Conservation (phyloP, 2,113 vertebrate genomes). For the Sylvia atricapilla region DNA sequence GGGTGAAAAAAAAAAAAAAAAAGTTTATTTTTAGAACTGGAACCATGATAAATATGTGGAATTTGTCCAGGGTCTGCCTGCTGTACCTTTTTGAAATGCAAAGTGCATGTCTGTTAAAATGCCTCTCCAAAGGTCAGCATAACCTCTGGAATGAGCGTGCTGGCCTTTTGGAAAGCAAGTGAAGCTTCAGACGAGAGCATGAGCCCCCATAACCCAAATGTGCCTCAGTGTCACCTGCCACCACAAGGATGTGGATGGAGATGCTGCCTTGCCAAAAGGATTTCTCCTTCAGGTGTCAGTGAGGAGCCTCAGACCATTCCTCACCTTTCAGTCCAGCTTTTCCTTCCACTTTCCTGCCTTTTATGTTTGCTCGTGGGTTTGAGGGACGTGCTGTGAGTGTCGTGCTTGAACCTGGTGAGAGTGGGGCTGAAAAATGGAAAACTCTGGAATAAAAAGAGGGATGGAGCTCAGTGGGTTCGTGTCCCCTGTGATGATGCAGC, state of each 20-base stretch:
- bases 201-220: neutral
- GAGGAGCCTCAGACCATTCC: neutral
- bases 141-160: neutral
- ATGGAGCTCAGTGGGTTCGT: neutral
- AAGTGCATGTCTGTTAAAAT: constrained; percentile 5
- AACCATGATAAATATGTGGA: constrained; percentile 30
- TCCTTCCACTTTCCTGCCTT: neutral
- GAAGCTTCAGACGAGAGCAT: neutral
- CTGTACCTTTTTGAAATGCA: constrained; percentile 33
- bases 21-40: constrained; percentile 23
- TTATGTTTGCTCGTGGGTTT: fast-evolving
- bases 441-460: neutral
- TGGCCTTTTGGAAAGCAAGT: neutral
- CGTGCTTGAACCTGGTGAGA: neutral
- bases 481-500: neutral
- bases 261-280: neutral
- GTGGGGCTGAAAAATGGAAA: neutral
- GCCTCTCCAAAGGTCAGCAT: constrained; percentile 25
- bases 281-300: neutral
- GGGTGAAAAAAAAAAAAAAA: neutral
- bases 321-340: neutral
- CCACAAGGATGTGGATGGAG: neutral
- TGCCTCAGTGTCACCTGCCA: neutral
- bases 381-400: neutral
- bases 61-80: constrained; percentile 10